Evolutionary conservation across 2,113 vertebrate genomes (phyloP).

Genomic region (Lagenorhynchus albirostris): DNA sequence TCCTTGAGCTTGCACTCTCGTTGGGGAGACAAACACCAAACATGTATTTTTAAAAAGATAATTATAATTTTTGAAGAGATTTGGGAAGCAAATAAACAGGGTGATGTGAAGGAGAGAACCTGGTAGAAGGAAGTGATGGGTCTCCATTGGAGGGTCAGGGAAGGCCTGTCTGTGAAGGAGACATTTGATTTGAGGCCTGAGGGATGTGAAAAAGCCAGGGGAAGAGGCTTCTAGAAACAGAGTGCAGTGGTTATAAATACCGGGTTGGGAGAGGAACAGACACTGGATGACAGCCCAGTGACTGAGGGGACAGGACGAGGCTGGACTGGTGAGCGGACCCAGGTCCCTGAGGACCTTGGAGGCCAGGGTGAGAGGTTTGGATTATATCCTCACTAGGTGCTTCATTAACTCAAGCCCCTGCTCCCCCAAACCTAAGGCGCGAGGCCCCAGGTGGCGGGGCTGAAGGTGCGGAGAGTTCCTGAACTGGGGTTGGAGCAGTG

Average conservation of each 20-base stretch:
- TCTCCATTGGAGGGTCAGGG: background rate
- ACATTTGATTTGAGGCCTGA: background rate
- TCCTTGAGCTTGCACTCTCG: background rate
- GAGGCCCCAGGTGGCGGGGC: accelerated
- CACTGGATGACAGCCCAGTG: background rate
- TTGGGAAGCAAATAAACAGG: background rate
- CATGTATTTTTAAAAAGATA: background rate
- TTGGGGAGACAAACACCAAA: background rate
- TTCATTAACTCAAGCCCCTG: background rate
- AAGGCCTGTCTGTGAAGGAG: background rate
- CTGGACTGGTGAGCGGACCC: background rate
- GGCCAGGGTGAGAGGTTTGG: background rate
- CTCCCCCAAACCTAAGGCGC: background rate
- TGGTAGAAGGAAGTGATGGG: background rate
- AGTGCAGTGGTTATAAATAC: background rate
- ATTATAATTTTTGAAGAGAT: background rate
- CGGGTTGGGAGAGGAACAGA: background rate
- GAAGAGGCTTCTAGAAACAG: background rate
- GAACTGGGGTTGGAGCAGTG: background rate
- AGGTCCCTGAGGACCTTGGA: background rate
- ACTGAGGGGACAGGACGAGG: background rate
- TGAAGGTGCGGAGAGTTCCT: background rate
- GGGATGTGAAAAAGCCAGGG: background rate
- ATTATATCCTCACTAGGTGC: background rate
- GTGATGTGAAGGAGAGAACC: background rate